Percentiles rank a stretch among this genome's conserved stretches.
Evolutionary conservation across 1,140 invertebrate genomes (phyloP).

Genomic region (Coboldia fuscipes): DNA sequence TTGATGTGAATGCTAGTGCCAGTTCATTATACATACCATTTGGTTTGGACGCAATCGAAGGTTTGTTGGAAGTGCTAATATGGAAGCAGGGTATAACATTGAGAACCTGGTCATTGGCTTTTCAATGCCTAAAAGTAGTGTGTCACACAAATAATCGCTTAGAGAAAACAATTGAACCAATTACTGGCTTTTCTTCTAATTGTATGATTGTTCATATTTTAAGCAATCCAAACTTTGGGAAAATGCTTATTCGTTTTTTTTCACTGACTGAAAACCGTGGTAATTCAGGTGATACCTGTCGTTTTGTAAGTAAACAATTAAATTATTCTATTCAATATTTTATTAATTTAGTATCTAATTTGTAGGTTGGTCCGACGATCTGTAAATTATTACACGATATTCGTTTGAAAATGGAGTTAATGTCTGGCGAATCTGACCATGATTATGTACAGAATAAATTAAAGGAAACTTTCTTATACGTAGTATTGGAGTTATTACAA

Average conservation of each 20-base stretch:
- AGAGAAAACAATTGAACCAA: constrained; percentile 4
- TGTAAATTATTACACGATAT: constrained; percentile 52
- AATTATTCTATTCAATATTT: too few relatives aligned
- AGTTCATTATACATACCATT: constrained; percentile 45
- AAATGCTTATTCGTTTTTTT: constrained; percentile 46
- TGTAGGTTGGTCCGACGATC: constrained; percentile 55
- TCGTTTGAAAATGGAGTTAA: constrained; percentile 40
- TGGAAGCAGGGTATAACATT: constrained; percentile 43
- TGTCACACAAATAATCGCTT: constrained; percentile 23
- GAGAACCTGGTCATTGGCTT: constrained; percentile 48
- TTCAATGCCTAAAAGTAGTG: constrained; percentile 36
- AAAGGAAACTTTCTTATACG: constrained; percentile 42
- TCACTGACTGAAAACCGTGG: constrained; percentile 43
- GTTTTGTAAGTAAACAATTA: constrained; percentile 12
- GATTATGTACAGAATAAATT: constrained; percentile 33
- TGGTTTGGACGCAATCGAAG: constrained; percentile 42
- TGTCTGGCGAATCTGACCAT: constrained; percentile 37
- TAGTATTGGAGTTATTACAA: constrained; percentile 47
- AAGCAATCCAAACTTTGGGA: constrained; percentile 44
- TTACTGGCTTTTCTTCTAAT: constrained; percentile 11
- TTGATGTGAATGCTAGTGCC: constrained; percentile 25
- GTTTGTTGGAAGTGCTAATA: constrained; percentile 41
- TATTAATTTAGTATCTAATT: constrained; percentile 6
- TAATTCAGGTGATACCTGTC: constrained; percentile 17
- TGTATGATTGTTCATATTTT: constrained; percentile 38